These are phyloP conservation scores for Epinephelus malabaricus DNA, from an alignment of 2,797 vertebrate species.

Conservation along the genomic window DNA sequence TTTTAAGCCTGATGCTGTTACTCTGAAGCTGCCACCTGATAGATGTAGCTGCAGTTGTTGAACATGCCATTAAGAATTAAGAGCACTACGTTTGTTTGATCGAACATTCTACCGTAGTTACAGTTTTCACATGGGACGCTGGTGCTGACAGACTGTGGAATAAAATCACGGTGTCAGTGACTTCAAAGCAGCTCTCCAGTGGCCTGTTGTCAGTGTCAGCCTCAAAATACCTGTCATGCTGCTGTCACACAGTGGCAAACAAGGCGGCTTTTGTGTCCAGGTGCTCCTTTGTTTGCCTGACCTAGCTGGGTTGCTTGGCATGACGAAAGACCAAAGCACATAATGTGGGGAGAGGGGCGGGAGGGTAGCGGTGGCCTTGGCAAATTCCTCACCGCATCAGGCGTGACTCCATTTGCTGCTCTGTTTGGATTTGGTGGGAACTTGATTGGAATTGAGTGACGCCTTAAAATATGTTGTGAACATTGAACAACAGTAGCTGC, in stretches of 20 bases:
- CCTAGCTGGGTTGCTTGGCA: constrained; percentile 35
- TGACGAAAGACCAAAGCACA: constrained; percentile 45
- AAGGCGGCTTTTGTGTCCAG: constrained; percentile 68
- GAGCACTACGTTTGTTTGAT: background rate
- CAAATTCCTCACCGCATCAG: constrained; percentile 52
- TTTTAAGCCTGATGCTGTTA: background rate
- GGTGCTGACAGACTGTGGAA: background rate
- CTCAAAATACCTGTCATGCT: constrained; percentile 65
- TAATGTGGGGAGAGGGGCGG: constrained; percentile 3
- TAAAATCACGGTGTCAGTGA: background rate
- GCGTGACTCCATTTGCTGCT: constrained; percentile 36
- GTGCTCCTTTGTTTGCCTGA: constrained; percentile 74
- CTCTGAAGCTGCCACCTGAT: background rate
- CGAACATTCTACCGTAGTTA: background rate
- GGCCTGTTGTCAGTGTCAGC: constrained; percentile 24
- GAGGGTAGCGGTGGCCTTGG: constrained; percentile 43
- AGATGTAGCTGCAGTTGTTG: background rate
- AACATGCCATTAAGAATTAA: background rate
- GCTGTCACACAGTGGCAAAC: constrained; percentile 54
- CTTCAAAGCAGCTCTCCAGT: constrained; percentile 17
- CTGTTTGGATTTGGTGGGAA: constrained; percentile 49
- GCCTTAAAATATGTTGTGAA: constrained; percentile 7
- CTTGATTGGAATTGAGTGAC: constrained; percentile 8
- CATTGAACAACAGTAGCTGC: background rate
- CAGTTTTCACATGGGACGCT: constrained; percentile 5